phyloP scores from a whole-genome alignment of 2,888 invertebrate species.

The Chouioia cunea region DNA sequence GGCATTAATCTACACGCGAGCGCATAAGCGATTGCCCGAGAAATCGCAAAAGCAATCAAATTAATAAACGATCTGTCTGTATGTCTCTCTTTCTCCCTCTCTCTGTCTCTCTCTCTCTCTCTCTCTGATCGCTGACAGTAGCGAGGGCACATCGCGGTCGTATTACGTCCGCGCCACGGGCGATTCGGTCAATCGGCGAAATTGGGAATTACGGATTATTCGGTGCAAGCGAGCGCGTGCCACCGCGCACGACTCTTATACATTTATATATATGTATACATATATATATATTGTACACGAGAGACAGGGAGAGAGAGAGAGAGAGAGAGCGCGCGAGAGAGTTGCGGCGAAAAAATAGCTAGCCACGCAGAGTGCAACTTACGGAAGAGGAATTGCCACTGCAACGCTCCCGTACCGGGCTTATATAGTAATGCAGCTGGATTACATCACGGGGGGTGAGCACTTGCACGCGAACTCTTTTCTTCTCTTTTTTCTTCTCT shows the following conservation, averaged over 20 bases:
- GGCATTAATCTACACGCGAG: not conserved
- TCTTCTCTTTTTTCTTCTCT: too few relatives aligned
- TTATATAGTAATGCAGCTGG: conserved; percentile 26
- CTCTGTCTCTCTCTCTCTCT: conserved; percentile 33
- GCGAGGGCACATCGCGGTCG: conserved; percentile 52
- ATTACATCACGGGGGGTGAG: too few relatives aligned
- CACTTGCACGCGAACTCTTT: too few relatives aligned
- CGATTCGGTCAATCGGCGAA: conserved; percentile 63
- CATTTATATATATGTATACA: too few relatives aligned
- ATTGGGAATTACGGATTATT: conserved; percentile 66
- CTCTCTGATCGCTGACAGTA: conserved; percentile 46
- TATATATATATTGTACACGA: too few relatives aligned
- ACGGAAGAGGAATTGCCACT: conserved; percentile 19
- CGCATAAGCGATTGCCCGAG: conserved; percentile 22
- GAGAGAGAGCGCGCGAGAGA: too few relatives aligned
- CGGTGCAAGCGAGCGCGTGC: conserved; percentile 17
- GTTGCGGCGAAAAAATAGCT: conserved; percentile 10
- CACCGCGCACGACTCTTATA: not conserved
- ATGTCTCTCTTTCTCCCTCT: conserved; percentile 20
- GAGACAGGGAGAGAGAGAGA: too few relatives aligned
- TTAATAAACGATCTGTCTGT: conserved; percentile 63
- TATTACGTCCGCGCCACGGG: conserved; percentile 59
- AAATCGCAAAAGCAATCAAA: conserved; percentile 62
- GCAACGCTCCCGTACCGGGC: conserved; percentile 34
- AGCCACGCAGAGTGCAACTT: conserved; percentile 13